Evolutionary conservation across 2,888 invertebrate species (phyloP), one percentile per base, ranked within the genome.

Genomic region (Ctenicera cuprea): DNA sequence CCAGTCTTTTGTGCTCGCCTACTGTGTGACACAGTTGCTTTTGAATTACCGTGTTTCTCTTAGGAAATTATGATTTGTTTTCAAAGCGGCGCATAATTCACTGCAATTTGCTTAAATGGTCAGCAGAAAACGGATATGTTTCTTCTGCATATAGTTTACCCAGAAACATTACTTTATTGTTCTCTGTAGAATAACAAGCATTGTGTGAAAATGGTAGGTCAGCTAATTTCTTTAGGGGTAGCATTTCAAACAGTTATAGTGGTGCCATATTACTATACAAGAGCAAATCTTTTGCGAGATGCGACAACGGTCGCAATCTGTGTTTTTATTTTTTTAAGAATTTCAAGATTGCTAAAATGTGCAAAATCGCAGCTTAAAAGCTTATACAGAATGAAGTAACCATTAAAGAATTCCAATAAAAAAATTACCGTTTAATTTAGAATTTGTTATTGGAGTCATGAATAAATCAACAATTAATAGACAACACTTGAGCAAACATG

Each of bases 21-120:
- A 82, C 81, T 81, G 82, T 82, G 80, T 80, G 80, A 81, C 80
- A 82, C 76, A 77, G 69, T 75, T 72, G 73, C 73, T 64, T 71
- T 75, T 75, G 73, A 73, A 57, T 74, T 71, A 71, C 71, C 64
- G 70, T 69, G 67, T 66, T 62, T 63, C 62, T 71, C 63, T 63
- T 71, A 37, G 67, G 70, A 75, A 74, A 63, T 70, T 71, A 45
- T 64, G 57, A 63, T 67, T 67, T 62, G 67, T 59, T 71, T 68
- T 57, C 18, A 16, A 63, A 61, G 20, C 30, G 22, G 45, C 37
- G 18, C 38, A 41, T 63, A 54, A 73, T 54, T 73, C 59, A 63
- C 63, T 68, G 33, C 50, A 65, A 65, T 71, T 65, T 59, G 52
- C 33, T 64, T 59, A 68, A 59, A 48, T 50, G 38, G 54, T 38